Base-by-base conservation (phyloP, 2,888 invertebrate genomes). In the Thysanoteuthis rhombus region DNA sequence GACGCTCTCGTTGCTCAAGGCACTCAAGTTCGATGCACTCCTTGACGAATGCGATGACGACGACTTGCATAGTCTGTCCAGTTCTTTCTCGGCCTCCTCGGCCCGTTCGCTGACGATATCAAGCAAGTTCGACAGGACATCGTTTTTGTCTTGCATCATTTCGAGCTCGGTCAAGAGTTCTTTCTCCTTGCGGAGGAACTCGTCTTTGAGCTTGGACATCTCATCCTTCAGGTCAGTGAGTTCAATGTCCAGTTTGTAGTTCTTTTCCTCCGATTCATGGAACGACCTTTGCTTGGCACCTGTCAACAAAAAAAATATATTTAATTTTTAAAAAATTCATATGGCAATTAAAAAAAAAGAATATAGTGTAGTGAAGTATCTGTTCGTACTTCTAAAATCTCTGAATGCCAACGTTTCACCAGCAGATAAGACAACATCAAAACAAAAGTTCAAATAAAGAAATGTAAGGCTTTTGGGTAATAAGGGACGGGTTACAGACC, bases 231-330 rank as follows among this genome's bases (percentile, higher is more conserved):
- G 94, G n/a, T 94, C 94, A 16, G 93, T 91, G 12, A 96, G 45
- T 93, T 96, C 96, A 38, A 93, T 93, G 93, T 95, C 98, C 96
- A 98, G 97, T 4, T 97, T 97, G 90, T 98, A 98, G 93, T 98
- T 97, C 96, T 99, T 98, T 95, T 98, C 97, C 96, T 98, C 98
- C 52, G 95, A 39, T 25, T 58, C 52, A n/a, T 39, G 47, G 25
- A 93, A 58, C 12, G 39, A 19, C 38, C 39, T 47, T 22, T 39
- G 36, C 28, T 38, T 38, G n/a, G 38, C 58, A 22, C 42, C 93
- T 93, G 91, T 45, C n/a, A 92, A 52, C 25, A n/a, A 92, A 47
- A 91, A 32, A 40, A 40, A 91, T 28, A 90, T 42, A 42, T 42
- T 42, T 42, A 42, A 12, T 16, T 42, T 16, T n/a, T n/a, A n/a